A percentile compares a stretch with the other conserved stretches of the same genome.
Evolutionary conservation across 2,888 invertebrate genomes (phyloP).

Genomic region (Biston stratarius): DNA sequence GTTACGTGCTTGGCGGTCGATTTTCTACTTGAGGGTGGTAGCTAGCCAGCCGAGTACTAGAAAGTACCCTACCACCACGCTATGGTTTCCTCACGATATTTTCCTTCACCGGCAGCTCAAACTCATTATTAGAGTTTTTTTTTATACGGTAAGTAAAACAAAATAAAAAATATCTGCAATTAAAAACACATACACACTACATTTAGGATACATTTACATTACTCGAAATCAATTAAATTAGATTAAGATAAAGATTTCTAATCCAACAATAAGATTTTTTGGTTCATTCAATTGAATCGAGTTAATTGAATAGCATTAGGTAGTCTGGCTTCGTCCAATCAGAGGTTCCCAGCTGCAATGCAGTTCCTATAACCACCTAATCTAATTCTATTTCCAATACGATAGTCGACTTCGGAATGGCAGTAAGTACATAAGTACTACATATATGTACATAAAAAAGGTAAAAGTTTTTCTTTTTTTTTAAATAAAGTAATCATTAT

Average conservation of each 20-base stretch:
- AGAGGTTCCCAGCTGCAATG: constrained; percentile 48
- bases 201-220: too few species aligned
- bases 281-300: constrained; percentile 16
- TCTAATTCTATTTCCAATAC: constrained; percentile 59
- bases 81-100: too few species aligned
- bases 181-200: too few species aligned
- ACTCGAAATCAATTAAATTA: not conserved
- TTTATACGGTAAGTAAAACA: too few species aligned
- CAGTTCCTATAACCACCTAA: constrained; percentile 57
- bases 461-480: not conserved
- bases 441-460: not conserved
- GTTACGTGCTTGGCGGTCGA: too few species aligned
- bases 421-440: not conserved
- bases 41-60: too few species aligned
- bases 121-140: too few species aligned
- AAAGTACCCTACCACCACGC: too few species aligned
- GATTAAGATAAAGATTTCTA: not conserved
- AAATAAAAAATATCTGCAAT: too few species aligned
- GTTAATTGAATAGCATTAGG: constrained; percentile 43
- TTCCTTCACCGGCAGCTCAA: too few species aligned
- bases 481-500: too few species aligned
- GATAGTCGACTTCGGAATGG: constrained; percentile 41
- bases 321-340: constrained; percentile 43
- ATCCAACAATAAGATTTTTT: constrained; percentile 9
- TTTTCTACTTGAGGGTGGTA: too few species aligned